Conservation (phyloP, 2,888 invertebrate genomes). For the Latrodectus hesperus region DNA sequence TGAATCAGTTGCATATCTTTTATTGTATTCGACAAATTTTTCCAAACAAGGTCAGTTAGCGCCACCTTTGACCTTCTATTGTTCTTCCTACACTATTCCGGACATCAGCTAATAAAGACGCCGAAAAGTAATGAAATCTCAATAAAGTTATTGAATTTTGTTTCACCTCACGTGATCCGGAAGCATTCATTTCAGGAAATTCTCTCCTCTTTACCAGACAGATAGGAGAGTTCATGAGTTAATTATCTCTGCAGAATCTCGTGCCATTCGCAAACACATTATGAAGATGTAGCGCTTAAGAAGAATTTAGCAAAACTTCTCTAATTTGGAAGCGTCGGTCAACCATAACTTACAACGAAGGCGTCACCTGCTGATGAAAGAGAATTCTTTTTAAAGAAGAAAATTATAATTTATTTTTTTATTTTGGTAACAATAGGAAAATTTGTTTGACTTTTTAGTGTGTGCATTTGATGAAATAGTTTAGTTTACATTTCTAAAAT, state of each 20-base stretch:
- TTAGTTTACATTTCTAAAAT: too few relatives aligned
- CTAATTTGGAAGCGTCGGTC: neutral
- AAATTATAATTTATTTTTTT: neutral
- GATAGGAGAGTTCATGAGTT: slow-evolving; percentile 6
- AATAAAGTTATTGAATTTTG: neutral
- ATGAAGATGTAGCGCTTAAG: neutral
- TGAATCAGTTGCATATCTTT: too few relatives aligned
- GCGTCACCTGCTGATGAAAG: neutral
- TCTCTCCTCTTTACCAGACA: neutral
- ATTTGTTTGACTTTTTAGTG: too few relatives aligned
- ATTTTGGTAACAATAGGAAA: too few relatives aligned
- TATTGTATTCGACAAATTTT: too few relatives aligned
- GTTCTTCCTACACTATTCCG: slow-evolving; percentile 9
- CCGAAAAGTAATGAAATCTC: neutral
- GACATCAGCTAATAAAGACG: neutral
- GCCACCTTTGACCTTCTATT: slow-evolving; percentile 15
- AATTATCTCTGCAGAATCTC: neutral
- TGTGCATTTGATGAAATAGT: too few relatives aligned
- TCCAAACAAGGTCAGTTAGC: neutral
- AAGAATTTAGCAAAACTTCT: neutral
- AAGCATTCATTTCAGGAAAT: neutral
- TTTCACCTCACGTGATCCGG: slow-evolving; percentile 14
- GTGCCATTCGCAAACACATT: neutral
- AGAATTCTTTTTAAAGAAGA: neutral
- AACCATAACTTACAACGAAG: neutral